Percentiles rank a stretch among this genome's conserved stretches.
phyloP scores from a whole-genome alignment of 2,797 vertebrate genomes.

The Malacoctenus gilli region DNA sequence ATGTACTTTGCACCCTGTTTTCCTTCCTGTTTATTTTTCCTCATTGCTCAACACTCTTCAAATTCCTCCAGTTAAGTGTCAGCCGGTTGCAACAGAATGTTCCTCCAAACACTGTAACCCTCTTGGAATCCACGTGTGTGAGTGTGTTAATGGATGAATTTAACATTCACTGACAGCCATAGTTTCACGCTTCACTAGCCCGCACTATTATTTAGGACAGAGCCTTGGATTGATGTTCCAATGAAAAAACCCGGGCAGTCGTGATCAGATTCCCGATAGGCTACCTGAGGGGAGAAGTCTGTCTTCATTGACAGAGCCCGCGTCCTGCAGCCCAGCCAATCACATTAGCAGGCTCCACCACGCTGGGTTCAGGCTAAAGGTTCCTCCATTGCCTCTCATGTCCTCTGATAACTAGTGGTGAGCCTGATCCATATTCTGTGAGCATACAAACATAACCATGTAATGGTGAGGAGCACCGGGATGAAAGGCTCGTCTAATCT shows the following conservation, averaged over 20 bases:
- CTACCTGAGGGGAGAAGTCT: constrained; percentile 63
- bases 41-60: neutral
- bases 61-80: neutral
- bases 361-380: constrained; percentile 26
- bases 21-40: constrained; percentile 11
- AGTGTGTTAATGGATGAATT: constrained; percentile 48
- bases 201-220: constrained; percentile 61
- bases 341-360: constrained; percentile 58
- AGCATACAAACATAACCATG: constrained; percentile 20
- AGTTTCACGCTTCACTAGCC: constrained; percentile 65
- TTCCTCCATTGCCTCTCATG: constrained; percentile 44
- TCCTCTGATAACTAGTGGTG: constrained; percentile 40
- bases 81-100: constrained; percentile 3
- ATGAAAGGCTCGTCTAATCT: constrained; percentile 6
- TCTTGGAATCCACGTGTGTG: constrained; percentile 5
- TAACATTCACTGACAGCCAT: constrained; percentile 59
- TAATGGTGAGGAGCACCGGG: neutral
- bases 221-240: constrained; percentile 61
- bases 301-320: constrained; percentile 54
- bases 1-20: neutral
- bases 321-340: constrained; percentile 50
- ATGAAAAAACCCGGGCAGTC: constrained; percentile 45
- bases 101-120: constrained; percentile 2
- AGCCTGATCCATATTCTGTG: constrained; percentile 42
- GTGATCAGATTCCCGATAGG: constrained; percentile 65